A percentile compares a stretch with the other conserved stretches of the same genome.
These are phyloP conservation scores for Anoplophora glabripennis DNA, from an alignment of 1,140 invertebrate species.

Conservation along the genomic window DNA sequence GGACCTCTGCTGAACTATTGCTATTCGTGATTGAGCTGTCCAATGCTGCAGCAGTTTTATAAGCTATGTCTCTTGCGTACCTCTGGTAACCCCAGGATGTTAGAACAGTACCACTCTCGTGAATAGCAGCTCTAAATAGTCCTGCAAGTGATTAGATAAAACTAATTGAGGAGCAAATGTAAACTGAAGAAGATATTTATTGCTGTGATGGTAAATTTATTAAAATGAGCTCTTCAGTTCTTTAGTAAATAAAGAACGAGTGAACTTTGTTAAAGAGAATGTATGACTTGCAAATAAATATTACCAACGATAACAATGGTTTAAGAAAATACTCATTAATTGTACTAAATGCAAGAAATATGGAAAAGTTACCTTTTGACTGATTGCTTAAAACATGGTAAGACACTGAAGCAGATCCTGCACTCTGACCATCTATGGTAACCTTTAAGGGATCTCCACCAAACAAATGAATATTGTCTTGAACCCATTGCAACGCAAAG, in stretches of 20 bases:
- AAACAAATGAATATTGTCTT: constrained; percentile 22
- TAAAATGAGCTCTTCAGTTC: background rate
- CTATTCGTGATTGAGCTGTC: background rate
- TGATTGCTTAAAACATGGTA: constrained; percentile 21
- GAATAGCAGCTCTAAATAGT: constrained; percentile 13
- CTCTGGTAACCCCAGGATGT: constrained; percentile 15
- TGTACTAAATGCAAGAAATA: too few species aligned
- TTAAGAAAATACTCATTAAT: background rate
- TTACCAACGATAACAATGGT: background rate
- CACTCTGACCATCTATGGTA: constrained; percentile 22
- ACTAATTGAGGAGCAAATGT: too few species aligned
- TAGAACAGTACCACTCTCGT: constrained; percentile 20
- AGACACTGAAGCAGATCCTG: constrained; percentile 27
- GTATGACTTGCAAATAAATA: background rate
- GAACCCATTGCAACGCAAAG: constrained; percentile 22
- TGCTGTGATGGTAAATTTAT: background rate
- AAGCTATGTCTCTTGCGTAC: constrained; percentile 4
- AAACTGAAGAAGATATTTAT: too few species aligned
- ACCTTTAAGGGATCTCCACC: constrained; percentile 22
- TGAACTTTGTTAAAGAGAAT: background rate
- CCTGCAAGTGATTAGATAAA: background rate
- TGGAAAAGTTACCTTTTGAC: constrained; percentile 4
- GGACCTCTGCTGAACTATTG: too few species aligned
- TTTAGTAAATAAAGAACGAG: background rate
- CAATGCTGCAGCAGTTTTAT: background rate